These are phyloP conservation scores for Stomorhina lunata DNA, from an alignment of 2,888 invertebrate genomes.

Conservation along the genomic window DNA sequence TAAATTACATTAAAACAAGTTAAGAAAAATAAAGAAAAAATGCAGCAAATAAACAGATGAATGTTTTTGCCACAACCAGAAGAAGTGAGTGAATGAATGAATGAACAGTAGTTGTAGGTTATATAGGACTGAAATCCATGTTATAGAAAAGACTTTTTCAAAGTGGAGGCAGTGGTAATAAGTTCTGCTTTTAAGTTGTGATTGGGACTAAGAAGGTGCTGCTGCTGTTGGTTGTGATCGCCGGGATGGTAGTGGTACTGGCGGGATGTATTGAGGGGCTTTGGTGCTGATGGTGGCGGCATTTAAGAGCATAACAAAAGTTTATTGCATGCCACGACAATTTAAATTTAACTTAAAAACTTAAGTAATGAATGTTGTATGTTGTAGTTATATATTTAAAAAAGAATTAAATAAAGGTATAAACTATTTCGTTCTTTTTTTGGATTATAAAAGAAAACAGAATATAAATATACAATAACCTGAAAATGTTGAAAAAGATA, in stretches of 20 bases:
- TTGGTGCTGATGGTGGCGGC: slow-evolving; percentile 53
- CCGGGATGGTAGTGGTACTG: background rate
- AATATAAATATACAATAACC: slow-evolving; percentile 51
- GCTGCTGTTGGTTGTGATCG: too few relatives aligned
- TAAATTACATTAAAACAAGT: slow-evolving; percentile 66
- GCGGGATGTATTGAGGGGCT: background rate
- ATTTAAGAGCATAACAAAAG: slow-evolving; percentile 66
- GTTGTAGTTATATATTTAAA: slow-evolving; percentile 12
- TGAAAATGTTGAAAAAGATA: slow-evolving; percentile 33
- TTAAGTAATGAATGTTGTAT: slow-evolving; percentile 65
- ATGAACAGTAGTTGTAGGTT: slow-evolving; percentile 44
- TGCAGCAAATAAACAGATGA: slow-evolving; percentile 62
- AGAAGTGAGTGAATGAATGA: slow-evolving; percentile 15
- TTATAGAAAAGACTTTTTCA: background rate
- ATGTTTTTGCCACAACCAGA: slow-evolving; percentile 41
- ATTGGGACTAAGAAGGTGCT: slow-evolving; percentile 17
- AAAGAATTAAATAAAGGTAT: slow-evolving; percentile 37
- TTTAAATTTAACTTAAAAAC: slow-evolving; percentile 66
- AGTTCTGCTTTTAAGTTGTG: slow-evolving; percentile 27
- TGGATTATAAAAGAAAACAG: slow-evolving; percentile 44
- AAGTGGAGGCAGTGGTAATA: slow-evolving; percentile 39
- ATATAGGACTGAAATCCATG: slow-evolving; percentile 9
- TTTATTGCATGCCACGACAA: slow-evolving; percentile 66
- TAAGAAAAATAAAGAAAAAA: too few relatives aligned
- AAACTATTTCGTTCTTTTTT: slow-evolving; percentile 15